Base-by-base conservation (phyloP, 2,797 vertebrate genomes). In the Coregonus ussuriensis region DNA sequence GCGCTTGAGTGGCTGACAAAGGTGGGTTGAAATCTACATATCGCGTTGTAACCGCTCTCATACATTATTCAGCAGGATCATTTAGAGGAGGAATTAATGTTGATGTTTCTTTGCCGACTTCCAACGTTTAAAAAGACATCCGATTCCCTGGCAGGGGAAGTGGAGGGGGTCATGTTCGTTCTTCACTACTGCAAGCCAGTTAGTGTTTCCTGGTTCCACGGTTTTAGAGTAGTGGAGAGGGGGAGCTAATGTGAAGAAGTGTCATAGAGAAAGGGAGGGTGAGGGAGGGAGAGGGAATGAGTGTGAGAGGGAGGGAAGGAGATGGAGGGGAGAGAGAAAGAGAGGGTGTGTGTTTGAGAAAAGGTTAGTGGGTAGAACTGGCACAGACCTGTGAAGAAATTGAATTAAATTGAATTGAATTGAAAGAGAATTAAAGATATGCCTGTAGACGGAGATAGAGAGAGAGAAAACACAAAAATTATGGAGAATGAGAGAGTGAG, bases 21-120 rank as follows among this genome's bases (percentile, higher is more conserved):
- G 89, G 86, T 89, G 87, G 89, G 86, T 89, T 88, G 89, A 88
- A 88, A 93, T 94, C 90, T 93, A 86, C 93, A 93, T 93, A 89
- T 87, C 85, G 83, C 77, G 74, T 62, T 56, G 56, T 5, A 62
- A n/a, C 56, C 87, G 86, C 83, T 83, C 82, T 93, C 88, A 93
- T 94, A 88, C 91, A 94, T 94, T 93, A 94, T 94, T 94, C 91
- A 93, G 72, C 2, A 13, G 79, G 84, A 91, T 90, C 89, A 90
- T 93, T 94, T 93, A 93, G 88, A 82, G 65, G 16, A 84, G 83
- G 89, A 93, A 93, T 93, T 93, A 92, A 93, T 88, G 92, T 91
- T 91, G 90, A 93, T 93, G 91, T 91, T 92, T 92, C 90, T 86
- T 91, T 92, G 91, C 90, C 91, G 85, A 89, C 88, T 90, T 79